Evolutionary conservation across 1,140 invertebrate genomes (phyloP).

Genomic region (Reticulitermes speratus): DNA sequence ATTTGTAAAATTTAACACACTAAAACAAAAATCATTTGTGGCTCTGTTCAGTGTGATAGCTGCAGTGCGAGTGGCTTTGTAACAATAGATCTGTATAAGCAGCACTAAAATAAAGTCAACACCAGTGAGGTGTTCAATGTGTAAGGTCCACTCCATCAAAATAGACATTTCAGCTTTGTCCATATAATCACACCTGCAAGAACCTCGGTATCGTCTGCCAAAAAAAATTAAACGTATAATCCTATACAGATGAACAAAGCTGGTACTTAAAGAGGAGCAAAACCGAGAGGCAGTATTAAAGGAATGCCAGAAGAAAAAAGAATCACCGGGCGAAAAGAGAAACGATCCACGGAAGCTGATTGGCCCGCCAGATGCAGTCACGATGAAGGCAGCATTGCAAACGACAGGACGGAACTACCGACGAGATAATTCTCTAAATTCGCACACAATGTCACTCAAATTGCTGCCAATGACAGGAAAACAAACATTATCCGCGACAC

Average conservation of each 20-base stretch:
- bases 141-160: no score
- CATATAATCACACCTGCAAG: no score
- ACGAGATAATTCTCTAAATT: background rate
- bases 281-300: background rate
- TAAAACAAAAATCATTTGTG: no score
- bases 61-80: no score
- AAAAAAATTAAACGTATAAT: no score
- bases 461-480: background rate
- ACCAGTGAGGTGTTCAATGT: no score
- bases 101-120: no score
- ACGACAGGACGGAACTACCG: background rate
- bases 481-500: background rate
- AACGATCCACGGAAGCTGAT: slow-evolving; percentile 20
- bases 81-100: no score
- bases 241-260: background rate
- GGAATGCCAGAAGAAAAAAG: background rate
- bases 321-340: background rate
- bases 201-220: no score
- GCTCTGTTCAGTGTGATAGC: no score
- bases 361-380: slow-evolving; percentile 22
- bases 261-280: background rate
- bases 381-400: slow-evolving; percentile 9
- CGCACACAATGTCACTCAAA: background rate
- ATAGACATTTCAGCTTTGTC: no score
- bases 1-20: no score